These are phyloP conservation scores for Phortica magna DNA, from an alignment of 2,888 invertebrate genomes.

Conservation along the genomic window DNA sequence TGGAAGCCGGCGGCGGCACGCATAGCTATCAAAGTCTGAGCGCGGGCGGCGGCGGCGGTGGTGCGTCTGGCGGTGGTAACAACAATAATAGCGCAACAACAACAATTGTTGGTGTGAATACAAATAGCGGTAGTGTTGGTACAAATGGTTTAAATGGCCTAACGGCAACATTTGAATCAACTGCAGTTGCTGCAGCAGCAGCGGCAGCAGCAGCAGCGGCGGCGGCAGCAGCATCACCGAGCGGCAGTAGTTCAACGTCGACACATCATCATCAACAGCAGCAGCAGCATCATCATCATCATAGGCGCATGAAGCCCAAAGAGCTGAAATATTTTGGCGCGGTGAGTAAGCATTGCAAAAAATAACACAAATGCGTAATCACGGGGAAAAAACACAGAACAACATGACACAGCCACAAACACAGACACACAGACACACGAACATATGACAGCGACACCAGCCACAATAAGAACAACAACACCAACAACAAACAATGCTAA, in stretches of 20 bases:
- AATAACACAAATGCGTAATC: constrained; percentile 59
- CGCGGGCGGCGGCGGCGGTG: constrained; percentile 42
- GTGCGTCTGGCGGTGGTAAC: constrained; percentile 34
- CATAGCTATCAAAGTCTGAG: constrained; percentile 49
- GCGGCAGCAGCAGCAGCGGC: constrained; percentile 21
- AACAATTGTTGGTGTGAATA: constrained; percentile 24
- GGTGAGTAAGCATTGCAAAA: constrained; percentile 68
- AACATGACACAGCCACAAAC: neutral
- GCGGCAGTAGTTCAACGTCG: constrained; percentile 56
- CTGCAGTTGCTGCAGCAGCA: constrained; percentile 19
- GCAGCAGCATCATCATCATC: constrained; percentile 58
- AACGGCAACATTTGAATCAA: constrained; percentile 40
- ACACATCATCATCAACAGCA: constrained; percentile 54
- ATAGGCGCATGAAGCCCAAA: constrained; percentile 75
- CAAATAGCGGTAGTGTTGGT: constrained; percentile 35
- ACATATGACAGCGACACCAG: neutral
- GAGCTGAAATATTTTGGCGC: constrained; percentile 77
- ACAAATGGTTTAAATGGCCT: constrained; percentile 66
- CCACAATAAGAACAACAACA: neutral
- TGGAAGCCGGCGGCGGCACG: constrained; percentile 74
- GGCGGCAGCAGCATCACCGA: constrained; percentile 44
- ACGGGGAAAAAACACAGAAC: constrained; percentile 10
- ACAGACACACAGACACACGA: neutral
- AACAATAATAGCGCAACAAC: constrained; percentile 43
- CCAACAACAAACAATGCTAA: constrained; percentile 3